Evolutionary conservation across 2,888 invertebrate species (phyloP).

Genomic region (Drosophila siamana): DNA sequence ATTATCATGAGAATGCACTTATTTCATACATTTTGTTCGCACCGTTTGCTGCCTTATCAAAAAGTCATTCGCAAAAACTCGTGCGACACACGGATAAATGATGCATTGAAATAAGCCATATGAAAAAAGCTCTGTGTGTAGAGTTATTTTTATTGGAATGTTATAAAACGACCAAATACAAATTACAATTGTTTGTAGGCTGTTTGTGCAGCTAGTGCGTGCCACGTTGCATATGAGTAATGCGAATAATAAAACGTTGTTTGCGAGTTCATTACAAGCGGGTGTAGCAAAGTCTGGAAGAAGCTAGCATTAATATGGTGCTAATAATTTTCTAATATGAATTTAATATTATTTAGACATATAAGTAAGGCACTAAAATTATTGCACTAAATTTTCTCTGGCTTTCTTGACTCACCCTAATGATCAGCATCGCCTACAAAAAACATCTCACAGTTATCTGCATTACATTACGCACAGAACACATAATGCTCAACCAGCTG

Average conservation of each 20-base stretch:
- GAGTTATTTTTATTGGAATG: constrained; percentile 42
- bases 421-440: background rate
- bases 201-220: constrained; percentile 23
- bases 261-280: background rate
- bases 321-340: background rate
- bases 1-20: constrained; percentile 55
- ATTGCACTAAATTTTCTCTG: background rate
- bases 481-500: constrained; percentile 10
- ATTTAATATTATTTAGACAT: too few relatives aligned
- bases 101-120: constrained; percentile 38
- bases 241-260: constrained; percentile 5
- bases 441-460: constrained; percentile 18
- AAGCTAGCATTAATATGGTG: background rate
- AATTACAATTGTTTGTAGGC: constrained; percentile 42
- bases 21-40: constrained; percentile 8
- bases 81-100: constrained; percentile 46
- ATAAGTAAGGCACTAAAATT: background rate
- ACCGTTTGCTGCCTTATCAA: constrained; percentile 56
- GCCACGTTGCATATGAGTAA: constrained; percentile 34
- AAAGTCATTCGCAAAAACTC: constrained; percentile 54
- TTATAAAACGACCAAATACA: constrained; percentile 52
- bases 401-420: constrained; percentile 8
- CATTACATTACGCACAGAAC: background rate
- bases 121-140: constrained; percentile 29
- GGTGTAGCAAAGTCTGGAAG: constrained; percentile 5